Evolutionary conservation across 2,888 invertebrate genomes (phyloP).

Genomic region (Melieria crassipennis): DNA sequence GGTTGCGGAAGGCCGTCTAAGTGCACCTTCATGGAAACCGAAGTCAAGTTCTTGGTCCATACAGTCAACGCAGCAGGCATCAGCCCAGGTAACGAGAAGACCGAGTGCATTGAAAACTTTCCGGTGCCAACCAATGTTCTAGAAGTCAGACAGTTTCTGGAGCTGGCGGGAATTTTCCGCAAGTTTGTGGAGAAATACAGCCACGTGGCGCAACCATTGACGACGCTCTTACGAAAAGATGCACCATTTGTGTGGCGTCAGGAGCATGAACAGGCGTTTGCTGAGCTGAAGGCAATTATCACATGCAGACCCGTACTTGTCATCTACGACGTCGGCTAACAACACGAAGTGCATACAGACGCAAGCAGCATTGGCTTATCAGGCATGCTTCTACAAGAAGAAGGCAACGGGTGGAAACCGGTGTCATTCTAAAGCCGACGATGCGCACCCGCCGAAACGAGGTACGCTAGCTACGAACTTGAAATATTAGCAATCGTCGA

Average conservation of each 20-base stretch:
- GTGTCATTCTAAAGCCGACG: too few relatives aligned
- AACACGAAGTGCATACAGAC: slow-evolving; percentile 24
- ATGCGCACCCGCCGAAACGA: slow-evolving; percentile 1
- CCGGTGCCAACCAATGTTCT: neutral
- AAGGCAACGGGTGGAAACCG: too few relatives aligned
- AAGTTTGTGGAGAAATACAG: neutral
- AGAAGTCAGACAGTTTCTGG: neutral
- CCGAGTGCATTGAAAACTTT: neutral
- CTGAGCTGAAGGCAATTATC: slow-evolving; percentile 15
- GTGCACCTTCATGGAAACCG: neutral
- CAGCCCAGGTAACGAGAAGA: neutral
- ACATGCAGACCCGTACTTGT: slow-evolving; percentile 22
- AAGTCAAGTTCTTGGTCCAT: neutral
- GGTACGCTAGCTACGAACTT: slow-evolving; percentile 23
- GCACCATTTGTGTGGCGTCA: neutral
- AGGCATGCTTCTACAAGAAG: too few relatives aligned
- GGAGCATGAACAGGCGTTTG: slow-evolving; percentile 31
- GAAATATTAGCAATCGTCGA: slow-evolving; percentile 23
- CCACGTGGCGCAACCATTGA: neutral
- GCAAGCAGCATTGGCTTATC: slow-evolving; percentile 1
- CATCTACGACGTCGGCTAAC: slow-evolving; percentile 17
- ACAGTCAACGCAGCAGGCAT: neutral
- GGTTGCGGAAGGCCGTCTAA: neutral
- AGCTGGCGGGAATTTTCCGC: neutral
- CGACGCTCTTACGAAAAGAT: neutral